Conservation (phyloP, 2,888 invertebrate genomes). For the Sturmia bella region DNA sequence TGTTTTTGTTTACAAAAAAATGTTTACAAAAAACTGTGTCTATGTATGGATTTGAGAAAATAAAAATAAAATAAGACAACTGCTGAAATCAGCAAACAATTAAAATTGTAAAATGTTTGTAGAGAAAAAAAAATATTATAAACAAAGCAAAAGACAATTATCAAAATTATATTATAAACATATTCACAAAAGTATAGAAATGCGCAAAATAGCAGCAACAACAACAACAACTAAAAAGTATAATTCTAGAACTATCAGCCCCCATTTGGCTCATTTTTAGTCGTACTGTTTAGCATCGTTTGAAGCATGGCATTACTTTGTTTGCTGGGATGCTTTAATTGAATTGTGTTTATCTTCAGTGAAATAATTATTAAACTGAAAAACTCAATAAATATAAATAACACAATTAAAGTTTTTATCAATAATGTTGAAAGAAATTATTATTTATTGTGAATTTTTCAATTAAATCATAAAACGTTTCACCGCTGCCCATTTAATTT, state of each 20-base stretch:
- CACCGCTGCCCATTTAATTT: not conserved
- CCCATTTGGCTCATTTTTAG: too few relatives aligned
- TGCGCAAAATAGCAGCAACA: too few relatives aligned
- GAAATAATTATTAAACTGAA: slow-evolving; percentile 7
- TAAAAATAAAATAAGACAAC: not conserved
- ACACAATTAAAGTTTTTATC: slow-evolving; percentile 8
- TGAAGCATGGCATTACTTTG: too few relatives aligned
- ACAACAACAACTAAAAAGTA: too few relatives aligned
- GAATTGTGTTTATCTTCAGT: not conserved
- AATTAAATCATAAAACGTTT: slow-evolving; percentile 16
- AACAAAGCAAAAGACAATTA: not conserved
- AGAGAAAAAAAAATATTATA: too few relatives aligned
- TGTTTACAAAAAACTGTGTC: not conserved
- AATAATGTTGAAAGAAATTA: slow-evolving; percentile 8
- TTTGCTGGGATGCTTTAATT: not conserved
- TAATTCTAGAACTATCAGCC: too few relatives aligned
- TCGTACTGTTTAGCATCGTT: too few relatives aligned
- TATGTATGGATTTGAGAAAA: not conserved
- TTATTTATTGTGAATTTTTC: slow-evolving; percentile 32
- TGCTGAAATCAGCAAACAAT: not conserved
- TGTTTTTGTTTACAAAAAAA: slow-evolving; percentile 8
- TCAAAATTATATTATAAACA: too few relatives aligned
- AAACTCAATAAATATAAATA: slow-evolving; percentile 1
- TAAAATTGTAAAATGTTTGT: not conserved
- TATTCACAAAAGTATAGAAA: too few relatives aligned